Conservation (phyloP, 2,888 invertebrate genomes). For the Lasius fuliginosus region DNA sequence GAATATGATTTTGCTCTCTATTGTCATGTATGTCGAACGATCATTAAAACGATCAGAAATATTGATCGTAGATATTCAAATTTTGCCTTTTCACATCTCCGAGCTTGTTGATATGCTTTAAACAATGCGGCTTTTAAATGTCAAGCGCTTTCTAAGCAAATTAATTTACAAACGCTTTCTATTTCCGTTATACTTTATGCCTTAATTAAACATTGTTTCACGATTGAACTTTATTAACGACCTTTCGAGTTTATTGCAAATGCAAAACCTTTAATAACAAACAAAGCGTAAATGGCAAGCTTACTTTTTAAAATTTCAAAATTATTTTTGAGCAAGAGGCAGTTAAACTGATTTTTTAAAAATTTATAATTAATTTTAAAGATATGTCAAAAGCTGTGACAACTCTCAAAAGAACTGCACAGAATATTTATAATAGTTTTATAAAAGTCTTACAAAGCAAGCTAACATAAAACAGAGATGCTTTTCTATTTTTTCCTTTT, state of each 20-base stretch:
- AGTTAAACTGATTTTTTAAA: not conserved
- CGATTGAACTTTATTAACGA: slow-evolving; percentile 21
- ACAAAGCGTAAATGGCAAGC: not conserved
- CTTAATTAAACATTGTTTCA: slow-evolving; percentile 43
- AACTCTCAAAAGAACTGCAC: not conserved
- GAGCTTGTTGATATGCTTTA: slow-evolving; percentile 35
- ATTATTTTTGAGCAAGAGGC: not conserved
- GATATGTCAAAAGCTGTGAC: not conserved
- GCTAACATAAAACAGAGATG: not conserved
- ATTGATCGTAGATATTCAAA: slow-evolving; percentile 39
- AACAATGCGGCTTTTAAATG: slow-evolving; percentile 39
- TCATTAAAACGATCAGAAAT: not conserved
- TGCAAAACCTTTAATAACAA: not conserved
- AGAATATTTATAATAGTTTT: not conserved
- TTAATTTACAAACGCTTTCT: slow-evolving; percentile 18
- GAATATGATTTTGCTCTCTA: not conserved
- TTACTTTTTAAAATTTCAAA: not conserved
- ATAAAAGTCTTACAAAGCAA: not conserved
- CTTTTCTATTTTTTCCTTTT: not conserved
- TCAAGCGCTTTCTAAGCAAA: slow-evolving; percentile 7
- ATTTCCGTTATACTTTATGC: not conserved
- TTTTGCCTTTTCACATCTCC: not conserved
- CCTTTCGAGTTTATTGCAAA: not conserved
- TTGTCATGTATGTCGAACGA: not conserved
- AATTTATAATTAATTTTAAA: slow-evolving; percentile 5